Percentiles rank a stretch among this genome's conserved stretches.
Conservation (phyloP, 2,797 vertebrate genomes). For the Gymnoscopelus braueri region DNA sequence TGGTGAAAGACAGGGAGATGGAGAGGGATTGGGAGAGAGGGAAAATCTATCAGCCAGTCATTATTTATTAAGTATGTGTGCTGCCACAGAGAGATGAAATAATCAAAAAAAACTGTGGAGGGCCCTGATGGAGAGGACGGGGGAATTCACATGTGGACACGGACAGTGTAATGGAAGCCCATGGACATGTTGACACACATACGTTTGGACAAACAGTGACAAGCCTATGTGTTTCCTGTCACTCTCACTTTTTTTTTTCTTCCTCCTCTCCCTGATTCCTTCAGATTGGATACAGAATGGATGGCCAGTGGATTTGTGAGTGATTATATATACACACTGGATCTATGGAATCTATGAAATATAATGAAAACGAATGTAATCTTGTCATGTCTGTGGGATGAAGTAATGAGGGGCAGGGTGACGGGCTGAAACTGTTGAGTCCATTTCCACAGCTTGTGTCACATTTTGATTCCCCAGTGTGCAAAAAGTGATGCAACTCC, state of each 20-base stretch:
- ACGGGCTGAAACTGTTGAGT: constrained; percentile 43
- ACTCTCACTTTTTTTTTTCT: neutral
- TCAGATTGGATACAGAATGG: no score
- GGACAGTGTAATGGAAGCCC: constrained; percentile 59
- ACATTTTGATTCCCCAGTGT: constrained; percentile 54
- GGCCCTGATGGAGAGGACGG: constrained; percentile 46
- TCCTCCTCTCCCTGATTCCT: neutral
- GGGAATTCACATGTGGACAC: constrained; percentile 66
- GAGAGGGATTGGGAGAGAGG: constrained; percentile 40
- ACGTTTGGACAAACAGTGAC: constrained; percentile 55
- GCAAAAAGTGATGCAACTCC: constrained; percentile 56
- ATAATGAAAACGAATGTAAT: constrained; percentile 36
- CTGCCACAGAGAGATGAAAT: constrained; percentile 79
- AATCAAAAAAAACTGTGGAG: constrained; percentile 70
- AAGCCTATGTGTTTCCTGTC: neutral
- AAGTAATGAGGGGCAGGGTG: constrained; percentile 53
- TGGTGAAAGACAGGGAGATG: constrained; percentile 33
- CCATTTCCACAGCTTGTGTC: constrained; percentile 47
- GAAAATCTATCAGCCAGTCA: constrained; percentile 80
- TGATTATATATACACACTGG: no score
- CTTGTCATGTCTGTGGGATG: constrained; percentile 24
- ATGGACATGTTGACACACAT: constrained; percentile 66
- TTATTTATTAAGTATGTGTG: constrained; percentile 81
- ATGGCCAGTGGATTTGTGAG: no score
- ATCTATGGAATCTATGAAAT: no score